These are phyloP conservation scores for Pemphigus obesinymphae DNA, from an alignment of 1,140 invertebrate species.

Conservation along the genomic window DNA sequence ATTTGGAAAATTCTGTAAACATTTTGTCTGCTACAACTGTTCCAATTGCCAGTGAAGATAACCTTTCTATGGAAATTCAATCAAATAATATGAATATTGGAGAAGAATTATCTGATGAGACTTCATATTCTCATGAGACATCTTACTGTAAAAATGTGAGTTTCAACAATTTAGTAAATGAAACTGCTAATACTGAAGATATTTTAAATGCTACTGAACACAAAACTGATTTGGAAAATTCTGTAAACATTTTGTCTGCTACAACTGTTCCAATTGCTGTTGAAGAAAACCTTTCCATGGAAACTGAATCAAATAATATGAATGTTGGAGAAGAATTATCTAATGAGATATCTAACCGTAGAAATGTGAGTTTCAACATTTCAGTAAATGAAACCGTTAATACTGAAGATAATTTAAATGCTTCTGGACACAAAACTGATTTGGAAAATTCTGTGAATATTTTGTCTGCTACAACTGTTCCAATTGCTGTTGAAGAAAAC, in stretches of 20 bases:
- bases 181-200: not conserved
- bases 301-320: not conserved
- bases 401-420: not conserved
- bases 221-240: not conserved
- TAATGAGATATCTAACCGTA: not conserved
- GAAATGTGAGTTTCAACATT: too few relatives aligned
- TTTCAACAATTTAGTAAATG: too few relatives aligned
- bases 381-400: not conserved
- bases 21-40: too few relatives aligned
- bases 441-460: not conserved
- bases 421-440: too few relatives aligned
- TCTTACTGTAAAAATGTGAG: too few relatives aligned
- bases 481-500: not conserved
- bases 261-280: too few relatives aligned
- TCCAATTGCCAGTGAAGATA: too few relatives aligned
- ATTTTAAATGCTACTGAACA: not conserved
- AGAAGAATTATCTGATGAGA: not conserved
- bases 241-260: not conserved
- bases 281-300: not conserved
- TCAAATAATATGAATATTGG: not conserved
- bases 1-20: not conserved
- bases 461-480: not conserved
- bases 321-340: not conserved
- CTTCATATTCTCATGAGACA: too few relatives aligned
- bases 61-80: not conserved